These are phyloP conservation scores for Platyscapa corneri DNA, from an alignment of 1,140 invertebrate genomes.

Conservation along the genomic window DNA sequence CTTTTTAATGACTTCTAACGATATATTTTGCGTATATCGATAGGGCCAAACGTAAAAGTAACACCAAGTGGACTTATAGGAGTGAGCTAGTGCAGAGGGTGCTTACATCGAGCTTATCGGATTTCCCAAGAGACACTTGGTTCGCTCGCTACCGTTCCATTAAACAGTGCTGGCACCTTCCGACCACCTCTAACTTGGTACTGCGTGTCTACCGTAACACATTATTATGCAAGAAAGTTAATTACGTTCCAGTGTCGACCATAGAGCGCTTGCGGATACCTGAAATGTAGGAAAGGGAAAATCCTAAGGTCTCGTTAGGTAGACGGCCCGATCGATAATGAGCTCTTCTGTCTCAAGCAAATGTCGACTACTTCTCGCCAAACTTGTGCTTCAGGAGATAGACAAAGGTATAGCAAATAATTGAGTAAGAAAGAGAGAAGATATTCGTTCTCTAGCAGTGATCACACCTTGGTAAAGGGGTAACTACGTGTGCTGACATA, in stretches of 20 bases:
- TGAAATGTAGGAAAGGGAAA: neutral
- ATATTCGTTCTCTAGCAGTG: neutral
- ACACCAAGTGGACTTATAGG: neutral
- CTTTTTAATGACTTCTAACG: constrained; percentile 37
- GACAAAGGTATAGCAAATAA: too few species aligned
- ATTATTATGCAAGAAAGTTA: constrained; percentile 51
- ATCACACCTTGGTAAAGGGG: neutral
- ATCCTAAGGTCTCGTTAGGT: neutral
- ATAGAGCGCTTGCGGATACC: neutral
- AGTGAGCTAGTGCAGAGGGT: neutral
- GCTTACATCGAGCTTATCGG: constrained; percentile 41
- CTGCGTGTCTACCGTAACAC: neutral
- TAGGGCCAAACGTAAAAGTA: neutral
- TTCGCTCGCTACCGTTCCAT: neutral
- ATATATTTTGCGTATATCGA: constrained; percentile 1
- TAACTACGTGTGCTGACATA: neutral
- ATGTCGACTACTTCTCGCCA: neutral
- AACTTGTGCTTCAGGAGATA: too few species aligned
- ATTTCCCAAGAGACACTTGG: constrained; percentile 46
- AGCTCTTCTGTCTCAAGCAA: constrained; percentile 22
- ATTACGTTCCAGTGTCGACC: constrained; percentile 28
- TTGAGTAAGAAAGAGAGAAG: too few species aligned
- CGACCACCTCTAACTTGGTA: neutral
- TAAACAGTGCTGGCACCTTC: neutral
- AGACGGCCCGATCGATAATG: constrained; percentile 31